phyloP scores from a whole-genome alignment of 2,113 vertebrate species.

The Tenrec ecaudatus region DNA sequence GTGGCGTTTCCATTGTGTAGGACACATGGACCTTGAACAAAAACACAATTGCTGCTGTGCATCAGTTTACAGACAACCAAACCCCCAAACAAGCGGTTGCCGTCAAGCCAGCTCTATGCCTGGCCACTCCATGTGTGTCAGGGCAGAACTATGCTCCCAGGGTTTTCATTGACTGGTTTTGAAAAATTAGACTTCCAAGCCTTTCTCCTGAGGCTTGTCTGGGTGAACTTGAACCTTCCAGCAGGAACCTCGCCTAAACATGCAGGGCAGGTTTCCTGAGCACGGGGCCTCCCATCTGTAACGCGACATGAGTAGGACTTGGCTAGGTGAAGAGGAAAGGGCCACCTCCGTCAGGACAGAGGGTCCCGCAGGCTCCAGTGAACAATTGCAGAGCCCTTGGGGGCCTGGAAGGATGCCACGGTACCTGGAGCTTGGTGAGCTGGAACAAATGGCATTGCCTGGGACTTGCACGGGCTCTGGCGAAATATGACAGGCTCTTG shows the following conservation, averaged over 20 bases:
- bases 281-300: neutral
- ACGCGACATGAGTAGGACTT: neutral
- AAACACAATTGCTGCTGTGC: neutral
- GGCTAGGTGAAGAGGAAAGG: neutral
- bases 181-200: neutral
- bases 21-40: conserved; percentile 7
- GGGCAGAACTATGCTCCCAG: neutral
- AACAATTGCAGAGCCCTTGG: neutral
- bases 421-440: neutral
- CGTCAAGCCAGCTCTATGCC: neutral
- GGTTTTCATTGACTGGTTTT: neutral
- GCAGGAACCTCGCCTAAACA: neutral
- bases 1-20: neutral
- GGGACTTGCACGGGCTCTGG: neutral
- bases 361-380: neutral
- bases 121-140: neutral
- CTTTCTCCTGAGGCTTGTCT: neutral
- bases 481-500: neutral
- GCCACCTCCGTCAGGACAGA: neutral
- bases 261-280: neutral
- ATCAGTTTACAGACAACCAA: neutral
- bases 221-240: neutral
- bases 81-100: neutral
- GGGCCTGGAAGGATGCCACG: neutral
- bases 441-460: neutral